These are phyloP conservation scores for Eristalis intricaria DNA, from an alignment of 2,888 invertebrate genomes.

Conservation along the genomic window DNA sequence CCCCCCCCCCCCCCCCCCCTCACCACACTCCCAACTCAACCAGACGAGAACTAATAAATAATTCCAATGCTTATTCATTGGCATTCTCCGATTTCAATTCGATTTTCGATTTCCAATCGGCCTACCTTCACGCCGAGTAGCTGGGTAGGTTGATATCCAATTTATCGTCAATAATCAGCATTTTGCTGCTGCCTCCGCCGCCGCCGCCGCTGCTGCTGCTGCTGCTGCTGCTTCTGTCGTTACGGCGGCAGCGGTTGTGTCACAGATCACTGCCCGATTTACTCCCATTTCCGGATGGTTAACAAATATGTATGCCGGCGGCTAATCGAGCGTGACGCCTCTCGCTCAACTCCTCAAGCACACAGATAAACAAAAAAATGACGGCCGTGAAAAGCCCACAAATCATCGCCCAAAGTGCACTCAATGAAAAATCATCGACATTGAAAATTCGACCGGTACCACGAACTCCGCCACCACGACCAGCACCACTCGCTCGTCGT, in stretches of 20 bases:
- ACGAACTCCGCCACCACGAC: not conserved
- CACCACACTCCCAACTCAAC: no score
- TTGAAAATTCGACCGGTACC: constrained; percentile 47
- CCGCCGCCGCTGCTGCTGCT: not conserved
- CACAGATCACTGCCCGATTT: constrained; percentile 68
- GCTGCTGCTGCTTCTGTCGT: constrained; percentile 16
- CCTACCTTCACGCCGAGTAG: not conserved
- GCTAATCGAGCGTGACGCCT: constrained; percentile 65
- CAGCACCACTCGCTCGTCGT: not conserved
- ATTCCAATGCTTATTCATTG: not conserved
- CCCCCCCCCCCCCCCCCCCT: not conserved
- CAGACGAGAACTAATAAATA: not conserved
- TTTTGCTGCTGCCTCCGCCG: constrained; percentile 4
- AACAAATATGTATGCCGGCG: constrained; percentile 58
- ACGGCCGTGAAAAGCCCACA: constrained; percentile 56
- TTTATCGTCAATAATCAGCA: constrained; percentile 15
- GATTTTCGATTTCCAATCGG: not conserved
- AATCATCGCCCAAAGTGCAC: constrained; percentile 69
- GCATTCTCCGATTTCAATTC: not conserved
- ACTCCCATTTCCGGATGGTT: constrained; percentile 71
- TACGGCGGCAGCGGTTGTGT: constrained; percentile 39
- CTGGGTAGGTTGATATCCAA: not conserved
- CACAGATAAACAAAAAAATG: not conserved
- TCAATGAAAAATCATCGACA: constrained; percentile 72
- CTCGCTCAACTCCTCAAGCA: constrained; percentile 32